Conservation (phyloP, 2,113 vertebrate species). For the Hemichromis elongatus region DNA sequence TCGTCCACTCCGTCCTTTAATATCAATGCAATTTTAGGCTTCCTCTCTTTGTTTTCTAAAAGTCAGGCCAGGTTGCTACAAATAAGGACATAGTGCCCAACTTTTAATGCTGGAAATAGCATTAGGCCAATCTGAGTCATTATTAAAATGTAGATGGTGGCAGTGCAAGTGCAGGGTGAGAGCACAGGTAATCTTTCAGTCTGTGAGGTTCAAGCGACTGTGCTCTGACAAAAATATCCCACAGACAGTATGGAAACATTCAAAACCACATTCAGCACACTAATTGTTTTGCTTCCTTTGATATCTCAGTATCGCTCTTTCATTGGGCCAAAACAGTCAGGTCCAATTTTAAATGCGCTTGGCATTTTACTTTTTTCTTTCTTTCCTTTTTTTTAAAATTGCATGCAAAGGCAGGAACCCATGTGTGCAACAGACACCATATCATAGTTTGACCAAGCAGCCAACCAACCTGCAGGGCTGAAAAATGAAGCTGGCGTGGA, state of each 20-base stretch:
- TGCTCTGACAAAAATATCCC: not conserved
- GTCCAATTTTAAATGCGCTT: not conserved
- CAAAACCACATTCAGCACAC: not conserved
- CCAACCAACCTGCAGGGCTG: not conserved
- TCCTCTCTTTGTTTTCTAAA: not conserved
- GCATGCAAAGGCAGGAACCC: not conserved
- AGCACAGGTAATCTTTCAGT: not conserved
- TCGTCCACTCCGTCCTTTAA: not conserved
- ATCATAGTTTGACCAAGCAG: not conserved
- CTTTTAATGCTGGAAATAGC: not conserved
- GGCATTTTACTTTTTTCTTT: not conserved
- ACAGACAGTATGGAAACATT: not conserved
- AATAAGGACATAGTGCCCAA: not conserved
- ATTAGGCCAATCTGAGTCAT: not conserved
- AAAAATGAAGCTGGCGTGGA: not conserved
- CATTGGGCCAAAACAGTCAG: not conserved
- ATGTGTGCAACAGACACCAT: not conserved
- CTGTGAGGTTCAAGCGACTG: not conserved
- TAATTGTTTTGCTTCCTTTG: not conserved
- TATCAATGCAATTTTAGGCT: not conserved
- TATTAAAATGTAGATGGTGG: not conserved
- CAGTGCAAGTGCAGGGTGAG: not conserved
- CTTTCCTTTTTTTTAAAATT: not conserved
- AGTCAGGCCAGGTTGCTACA: not conserved
- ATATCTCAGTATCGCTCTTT: not conserved